Percentiles rank a stretch among this genome's conserved stretches.
These are phyloP conservation scores for Mandrillus leucophaeus DNA, from an alignment of 2,113 vertebrate species.

Conservation along the genomic window DNA sequence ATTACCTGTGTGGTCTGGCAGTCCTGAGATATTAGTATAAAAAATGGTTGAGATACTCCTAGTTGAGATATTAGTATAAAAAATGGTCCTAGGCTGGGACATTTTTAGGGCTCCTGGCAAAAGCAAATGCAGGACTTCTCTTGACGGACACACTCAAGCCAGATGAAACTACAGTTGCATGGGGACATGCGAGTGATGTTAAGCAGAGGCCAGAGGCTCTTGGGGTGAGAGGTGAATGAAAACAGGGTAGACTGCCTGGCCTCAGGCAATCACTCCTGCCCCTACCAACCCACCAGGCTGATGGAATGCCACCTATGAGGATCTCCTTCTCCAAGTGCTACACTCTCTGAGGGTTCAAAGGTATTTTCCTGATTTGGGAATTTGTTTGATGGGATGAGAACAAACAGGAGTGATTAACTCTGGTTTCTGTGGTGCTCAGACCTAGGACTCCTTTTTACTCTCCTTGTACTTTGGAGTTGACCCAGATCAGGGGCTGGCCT, in stretches of 20 bases:
- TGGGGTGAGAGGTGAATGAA: not conserved
- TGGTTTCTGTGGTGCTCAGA: not conserved
- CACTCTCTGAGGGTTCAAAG: conserved; percentile 5
- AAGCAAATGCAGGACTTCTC: not conserved
- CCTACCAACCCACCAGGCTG: not conserved
- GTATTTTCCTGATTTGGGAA: not conserved
- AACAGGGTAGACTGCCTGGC: not conserved
- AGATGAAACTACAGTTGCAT: not conserved
- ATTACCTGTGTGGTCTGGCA: not conserved
- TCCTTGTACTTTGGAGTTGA: conserved; percentile 17
- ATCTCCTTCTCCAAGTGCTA: not conserved
- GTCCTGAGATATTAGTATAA: not conserved
- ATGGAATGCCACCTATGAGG: not conserved
- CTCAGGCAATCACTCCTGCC: not conserved
- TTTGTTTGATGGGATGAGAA: not conserved
- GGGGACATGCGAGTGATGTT: not conserved
- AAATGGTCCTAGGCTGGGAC: not conserved
- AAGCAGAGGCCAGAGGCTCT: not conserved
- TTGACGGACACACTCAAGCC: not conserved
- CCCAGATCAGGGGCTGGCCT: not conserved
- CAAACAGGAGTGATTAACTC: not conserved
- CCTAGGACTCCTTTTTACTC: not conserved
- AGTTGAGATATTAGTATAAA: not conserved
- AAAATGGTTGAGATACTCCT: not conserved
- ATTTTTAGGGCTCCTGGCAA: not conserved